These are phyloP conservation scores for Panonychus citri DNA, from an alignment of 1,140 invertebrate genomes.

Conservation along the genomic window DNA sequence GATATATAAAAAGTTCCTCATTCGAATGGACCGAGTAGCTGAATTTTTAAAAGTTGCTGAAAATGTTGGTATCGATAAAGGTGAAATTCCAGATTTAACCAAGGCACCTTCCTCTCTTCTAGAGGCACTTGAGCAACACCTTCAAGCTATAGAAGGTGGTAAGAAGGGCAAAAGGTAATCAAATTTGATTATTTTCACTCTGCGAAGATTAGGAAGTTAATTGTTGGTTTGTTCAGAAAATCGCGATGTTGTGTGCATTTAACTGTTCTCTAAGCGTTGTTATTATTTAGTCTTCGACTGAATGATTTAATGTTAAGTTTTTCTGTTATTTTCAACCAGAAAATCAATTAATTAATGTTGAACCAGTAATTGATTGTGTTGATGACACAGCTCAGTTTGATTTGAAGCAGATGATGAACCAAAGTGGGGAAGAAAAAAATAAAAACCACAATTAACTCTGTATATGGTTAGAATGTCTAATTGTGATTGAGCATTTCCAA, in stretches of 20 bases:
- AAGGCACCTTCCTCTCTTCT: conserved; percentile 95
- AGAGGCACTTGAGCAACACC: conserved; percentile 88
- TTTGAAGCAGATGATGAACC: too few species aligned
- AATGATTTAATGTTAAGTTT: too few species aligned
- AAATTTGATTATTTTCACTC: not conserved
- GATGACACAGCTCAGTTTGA: too few species aligned
- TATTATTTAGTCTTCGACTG: too few species aligned
- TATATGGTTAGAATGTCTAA: too few species aligned
- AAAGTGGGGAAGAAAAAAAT: too few species aligned
- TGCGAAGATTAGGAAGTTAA: not conserved
- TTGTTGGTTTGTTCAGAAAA: not conserved
- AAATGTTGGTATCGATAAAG: conserved; percentile 95
- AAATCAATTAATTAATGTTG: too few species aligned
- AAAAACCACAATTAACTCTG: too few species aligned
- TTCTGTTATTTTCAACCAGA: too few species aligned
- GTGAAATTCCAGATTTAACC: conserved; percentile 93
- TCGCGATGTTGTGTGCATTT: not conserved
- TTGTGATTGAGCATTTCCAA: too few species aligned
- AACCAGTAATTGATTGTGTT: too few species aligned
- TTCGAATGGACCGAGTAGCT: conserved; percentile 91
- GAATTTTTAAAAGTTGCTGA: conserved; percentile 95
- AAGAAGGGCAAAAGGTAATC: conserved; percentile 30
- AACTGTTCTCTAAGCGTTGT: too few species aligned
- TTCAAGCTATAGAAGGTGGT: conserved; percentile 72
- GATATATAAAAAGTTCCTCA: conserved; percentile 96